A percentile compares a stretch with the other conserved stretches of the same genome.
phyloP scores from a whole-genome alignment of 2,888 invertebrate species.

The Hipparchia semele region DNA sequence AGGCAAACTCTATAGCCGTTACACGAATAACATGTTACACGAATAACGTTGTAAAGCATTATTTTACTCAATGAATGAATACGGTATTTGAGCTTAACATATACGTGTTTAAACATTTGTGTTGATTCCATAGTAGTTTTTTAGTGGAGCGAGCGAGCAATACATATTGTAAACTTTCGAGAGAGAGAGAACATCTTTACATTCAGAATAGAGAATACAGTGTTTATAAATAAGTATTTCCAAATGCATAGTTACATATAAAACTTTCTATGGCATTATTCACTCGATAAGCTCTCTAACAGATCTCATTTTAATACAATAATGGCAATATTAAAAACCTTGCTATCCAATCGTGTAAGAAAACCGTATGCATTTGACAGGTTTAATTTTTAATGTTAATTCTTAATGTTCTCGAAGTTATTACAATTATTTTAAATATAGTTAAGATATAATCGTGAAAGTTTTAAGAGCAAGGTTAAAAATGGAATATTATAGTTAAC shows the following conservation, averaged over 20 bases:
- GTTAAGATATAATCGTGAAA: neutral
- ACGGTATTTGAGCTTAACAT: neutral
- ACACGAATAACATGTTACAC: too few species aligned
- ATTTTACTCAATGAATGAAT: neutral
- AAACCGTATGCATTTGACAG: too few species aligned
- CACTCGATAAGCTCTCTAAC: neutral
- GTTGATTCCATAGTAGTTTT: neutral
- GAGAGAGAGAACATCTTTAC: neutral
- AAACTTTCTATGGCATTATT: neutral
- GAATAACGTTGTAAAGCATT: too few species aligned
- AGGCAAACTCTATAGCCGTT: too few species aligned
- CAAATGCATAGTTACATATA: neutral
- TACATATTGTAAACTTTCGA: neutral
- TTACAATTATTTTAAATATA: neutral
- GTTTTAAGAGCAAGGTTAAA: neutral
- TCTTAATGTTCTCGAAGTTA: slow-evolving; percentile 4
- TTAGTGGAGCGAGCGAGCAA: neutral
- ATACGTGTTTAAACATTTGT: neutral
- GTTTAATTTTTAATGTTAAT: too few species aligned
- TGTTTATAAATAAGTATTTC: neutral
- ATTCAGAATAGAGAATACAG: neutral
- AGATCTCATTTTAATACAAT: neutral
- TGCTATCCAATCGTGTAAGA: too few species aligned
- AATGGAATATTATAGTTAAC: neutral
- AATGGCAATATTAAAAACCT: too few species aligned